A percentile compares a stretch with the other conserved stretches of the same genome.
These are phyloP conservation scores for Megalops cyprinoides DNA, from an alignment of 2,797 vertebrate species.

Conservation along the genomic window DNA sequence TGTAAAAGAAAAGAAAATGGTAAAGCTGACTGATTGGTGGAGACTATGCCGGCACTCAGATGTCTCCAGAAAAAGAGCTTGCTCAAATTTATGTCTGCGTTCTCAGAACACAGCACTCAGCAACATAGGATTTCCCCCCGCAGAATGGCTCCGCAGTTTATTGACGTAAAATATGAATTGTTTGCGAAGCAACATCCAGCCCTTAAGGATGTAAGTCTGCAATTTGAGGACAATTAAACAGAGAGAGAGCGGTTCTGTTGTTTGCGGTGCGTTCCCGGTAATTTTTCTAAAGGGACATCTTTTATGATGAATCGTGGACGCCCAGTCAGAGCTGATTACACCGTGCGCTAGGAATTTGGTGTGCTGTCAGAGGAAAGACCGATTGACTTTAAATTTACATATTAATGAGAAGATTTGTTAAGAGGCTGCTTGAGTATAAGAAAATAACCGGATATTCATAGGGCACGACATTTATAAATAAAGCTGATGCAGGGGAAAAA, in stretches of 20 bases:
- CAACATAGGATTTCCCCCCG: slow-evolving; percentile 24
- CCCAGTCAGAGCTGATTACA: slow-evolving; percentile 85
- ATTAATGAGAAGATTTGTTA: slow-evolving; percentile 91
- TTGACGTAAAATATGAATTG: slow-evolving; percentile 73
- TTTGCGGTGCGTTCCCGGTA: slow-evolving; percentile 79
- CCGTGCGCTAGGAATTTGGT: slow-evolving; percentile 84
- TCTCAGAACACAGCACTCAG: slow-evolving; percentile 17
- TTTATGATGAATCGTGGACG: slow-evolving; percentile 85
- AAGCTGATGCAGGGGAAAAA: slow-evolving; percentile 98
- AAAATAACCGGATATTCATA: slow-evolving; percentile 94
- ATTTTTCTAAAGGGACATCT: slow-evolving; percentile 86
- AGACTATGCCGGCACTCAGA: neutral
- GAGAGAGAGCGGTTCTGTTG: slow-evolving; percentile 83
- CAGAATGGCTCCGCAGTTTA: slow-evolving; percentile 79
- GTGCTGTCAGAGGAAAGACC: slow-evolving; percentile 83
- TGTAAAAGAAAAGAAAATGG: neutral
- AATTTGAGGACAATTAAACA: slow-evolving; percentile 87
- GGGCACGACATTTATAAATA: slow-evolving; percentile 99
- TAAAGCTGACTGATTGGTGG: neutral
- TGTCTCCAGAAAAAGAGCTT: neutral
- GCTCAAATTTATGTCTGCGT: slow-evolving; percentile 5
- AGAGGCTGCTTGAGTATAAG: slow-evolving; percentile 83
- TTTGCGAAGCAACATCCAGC: slow-evolving; percentile 80
- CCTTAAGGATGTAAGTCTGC: slow-evolving; percentile 82
- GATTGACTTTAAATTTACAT: slow-evolving; percentile 88